Evolutionary conservation across 2,888 invertebrate genomes (phyloP).

Genomic region (Parnassius smintheus): DNA sequence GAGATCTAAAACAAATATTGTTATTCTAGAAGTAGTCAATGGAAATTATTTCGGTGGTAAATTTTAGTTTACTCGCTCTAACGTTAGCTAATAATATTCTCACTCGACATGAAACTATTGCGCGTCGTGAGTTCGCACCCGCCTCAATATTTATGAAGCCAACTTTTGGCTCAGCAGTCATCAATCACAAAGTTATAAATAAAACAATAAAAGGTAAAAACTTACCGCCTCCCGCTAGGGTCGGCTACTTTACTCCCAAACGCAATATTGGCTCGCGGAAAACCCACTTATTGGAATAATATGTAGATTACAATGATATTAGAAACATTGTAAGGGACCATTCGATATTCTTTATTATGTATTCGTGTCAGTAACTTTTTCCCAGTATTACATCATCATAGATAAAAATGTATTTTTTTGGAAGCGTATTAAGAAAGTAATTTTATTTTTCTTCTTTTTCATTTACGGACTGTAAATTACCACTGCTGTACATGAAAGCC

Average conservation of each 20-base stretch:
- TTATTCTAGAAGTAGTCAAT: too few species aligned
- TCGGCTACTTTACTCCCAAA: conserved; percentile 60
- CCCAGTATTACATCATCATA: neutral
- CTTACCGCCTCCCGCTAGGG: conserved; percentile 63
- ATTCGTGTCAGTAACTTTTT: conserved; percentile 54
- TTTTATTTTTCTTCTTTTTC: too few species aligned
- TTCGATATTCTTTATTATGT: conserved; percentile 58
- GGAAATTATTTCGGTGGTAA: too few species aligned
- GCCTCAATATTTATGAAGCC: conserved; percentile 78
- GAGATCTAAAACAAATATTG: too few species aligned
- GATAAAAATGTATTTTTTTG: too few species aligned
- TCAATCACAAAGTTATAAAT: conserved; percentile 82
- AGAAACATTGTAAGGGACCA: conserved; percentile 61
- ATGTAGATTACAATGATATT: conserved; percentile 78
- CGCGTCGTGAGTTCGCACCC: conserved; percentile 58
- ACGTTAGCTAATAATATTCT: conserved; percentile 22
- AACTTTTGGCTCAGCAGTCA: conserved; percentile 68
- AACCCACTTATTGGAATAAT: conserved; percentile 80
- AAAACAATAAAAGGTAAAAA: conserved; percentile 81
- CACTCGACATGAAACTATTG: conserved; percentile 54
- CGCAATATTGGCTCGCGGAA: conserved; percentile 68
- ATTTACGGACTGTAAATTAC: too few species aligned
- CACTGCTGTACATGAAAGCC: too few species aligned
- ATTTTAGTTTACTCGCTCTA: neutral
- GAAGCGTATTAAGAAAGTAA: too few species aligned